Evolutionary conservation across 2,888 invertebrate genomes (phyloP), one percentile per base, ranked within the genome.

Genomic region (Rhimphoctona megacephalus): DNA sequence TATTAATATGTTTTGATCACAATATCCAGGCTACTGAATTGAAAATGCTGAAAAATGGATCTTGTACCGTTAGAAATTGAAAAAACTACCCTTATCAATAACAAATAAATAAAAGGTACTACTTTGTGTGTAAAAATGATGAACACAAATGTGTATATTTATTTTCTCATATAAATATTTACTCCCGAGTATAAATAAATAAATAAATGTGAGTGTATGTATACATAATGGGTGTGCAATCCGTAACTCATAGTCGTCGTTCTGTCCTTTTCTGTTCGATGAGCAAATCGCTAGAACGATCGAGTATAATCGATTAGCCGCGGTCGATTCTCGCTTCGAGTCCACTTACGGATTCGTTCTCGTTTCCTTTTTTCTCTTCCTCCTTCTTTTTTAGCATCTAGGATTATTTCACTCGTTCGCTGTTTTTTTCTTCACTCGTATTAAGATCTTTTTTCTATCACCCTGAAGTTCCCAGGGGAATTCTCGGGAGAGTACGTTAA

Each of bases 281-380:
- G 74, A 52, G 67, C 69, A 85, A 74, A 78, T 67, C 74, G 78
- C 49, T 69, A 85, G 89, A 89, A 91, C 90, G 90, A 91, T 91
- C 90, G 85, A 88, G 87, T 89, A 90, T 89, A 90, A 92, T 92
- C 92, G 89, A 92, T 92, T 91, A 70, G 91, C 81, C 88, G 82
- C 90, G 91, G 91, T 91, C 90, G 89, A 91, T 90, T 90, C 92
- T 91, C 89, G 86, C 84, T 87, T 84, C 85, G 83, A 91, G 89
- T 91, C 92, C 92, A 92, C 92, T 92, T 92, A 92, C 85, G 89
- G 88, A 92, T 92, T 92, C 92, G 92, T 90, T 89, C 87, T 91
- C 91, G 91, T 81, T 88, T 81, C 80, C 36, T 52, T 83, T 88
- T 88, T 89, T 88, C n/a, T 46, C 39, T 83, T 54, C 30, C 25